phyloP scores from a whole-genome alignment of 1,140 invertebrate genomes.

The Hirudo medicinalis region DNA sequence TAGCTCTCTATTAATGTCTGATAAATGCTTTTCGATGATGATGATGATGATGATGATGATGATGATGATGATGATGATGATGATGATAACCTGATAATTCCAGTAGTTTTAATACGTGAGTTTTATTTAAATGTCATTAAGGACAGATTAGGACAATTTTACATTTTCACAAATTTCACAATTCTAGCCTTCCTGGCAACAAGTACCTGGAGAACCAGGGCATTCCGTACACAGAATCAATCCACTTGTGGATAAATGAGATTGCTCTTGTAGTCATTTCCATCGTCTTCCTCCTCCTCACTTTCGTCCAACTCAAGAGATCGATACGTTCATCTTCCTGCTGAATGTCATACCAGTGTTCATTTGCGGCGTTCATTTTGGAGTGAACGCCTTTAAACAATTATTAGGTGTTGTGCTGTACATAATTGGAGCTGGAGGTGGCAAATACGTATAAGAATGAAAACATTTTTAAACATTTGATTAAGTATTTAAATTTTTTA shows the following conservation, averaged over 20 bases:
- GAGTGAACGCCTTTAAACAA: too few species aligned
- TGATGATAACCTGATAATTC: neutral
- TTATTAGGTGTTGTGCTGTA: too few species aligned
- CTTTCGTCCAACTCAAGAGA: constrained; percentile 28
- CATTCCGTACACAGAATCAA: constrained; percentile 28
- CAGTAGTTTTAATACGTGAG: neutral
- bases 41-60: too few species aligned
- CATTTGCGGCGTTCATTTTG: too few species aligned
- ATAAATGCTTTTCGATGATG: neutral
- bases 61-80: neutral
- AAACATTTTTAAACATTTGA: too few species aligned
- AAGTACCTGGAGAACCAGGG: constrained; percentile 28
- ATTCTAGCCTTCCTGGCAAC: constrained; percentile 27
- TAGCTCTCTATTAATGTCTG: neutral
- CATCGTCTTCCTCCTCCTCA: constrained; percentile 28
- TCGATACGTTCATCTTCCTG: neutral
- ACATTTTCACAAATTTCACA: neutral
- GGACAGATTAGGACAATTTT: neutral
- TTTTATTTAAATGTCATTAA: neutral
- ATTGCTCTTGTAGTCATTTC: constrained; percentile 30
- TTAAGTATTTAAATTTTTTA: too few species aligned
- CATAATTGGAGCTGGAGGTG: too few species aligned
- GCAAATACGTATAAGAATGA: too few species aligned
- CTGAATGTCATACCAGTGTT: too few species aligned
- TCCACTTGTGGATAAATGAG: constrained; percentile 35